Evolutionary conservation across 2,113 vertebrate species (phyloP).

Genomic region (Bambusicola thoracicus): DNA sequence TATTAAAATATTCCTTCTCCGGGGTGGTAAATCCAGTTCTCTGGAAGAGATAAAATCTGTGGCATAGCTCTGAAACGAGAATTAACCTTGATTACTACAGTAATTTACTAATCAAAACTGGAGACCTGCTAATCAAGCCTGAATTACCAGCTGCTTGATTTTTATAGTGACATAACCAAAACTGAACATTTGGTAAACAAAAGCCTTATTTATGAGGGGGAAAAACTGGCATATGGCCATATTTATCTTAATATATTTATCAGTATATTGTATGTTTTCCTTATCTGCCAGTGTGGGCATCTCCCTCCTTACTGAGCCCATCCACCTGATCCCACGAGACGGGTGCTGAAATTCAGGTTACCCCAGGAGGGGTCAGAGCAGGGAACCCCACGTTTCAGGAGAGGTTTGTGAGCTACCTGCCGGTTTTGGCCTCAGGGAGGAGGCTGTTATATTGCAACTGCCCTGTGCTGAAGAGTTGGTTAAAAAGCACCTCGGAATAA

Average conservation of each 20-base stretch:
- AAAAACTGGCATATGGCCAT: not conserved
- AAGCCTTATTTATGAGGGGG: slow-evolving; percentile 54
- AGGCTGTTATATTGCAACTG: accelerated
- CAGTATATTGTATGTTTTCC: not conserved
- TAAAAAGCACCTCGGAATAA: not conserved
- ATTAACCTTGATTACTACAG: slow-evolving; percentile 86
- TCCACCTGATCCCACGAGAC: not conserved
- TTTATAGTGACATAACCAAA: slow-evolving; percentile 85
- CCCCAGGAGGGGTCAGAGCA: not conserved
- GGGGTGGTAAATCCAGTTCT: slow-evolving; percentile 71
- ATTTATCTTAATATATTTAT: slow-evolving; percentile 44
- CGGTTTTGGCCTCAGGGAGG: not conserved
- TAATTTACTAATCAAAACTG: slow-evolving; percentile 88
- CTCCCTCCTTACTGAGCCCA: not conserved
- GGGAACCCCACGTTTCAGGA: not conserved
- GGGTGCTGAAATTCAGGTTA: not conserved
- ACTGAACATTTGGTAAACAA: slow-evolving; percentile 81
- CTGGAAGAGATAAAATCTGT: slow-evolving; percentile 74
- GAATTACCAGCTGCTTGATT: slow-evolving; percentile 85
- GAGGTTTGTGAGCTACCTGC: not conserved
- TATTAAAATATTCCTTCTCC: slow-evolving; percentile 59
- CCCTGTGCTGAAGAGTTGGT: too few species aligned
- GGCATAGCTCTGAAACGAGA: slow-evolving; percentile 74
- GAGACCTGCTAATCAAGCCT: slow-evolving; percentile 87
- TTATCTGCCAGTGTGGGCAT: not conserved